Evolutionary conservation across 2,797 vertebrate species (phyloP).

Genomic region (Macroramphosus scolopax): DNA sequence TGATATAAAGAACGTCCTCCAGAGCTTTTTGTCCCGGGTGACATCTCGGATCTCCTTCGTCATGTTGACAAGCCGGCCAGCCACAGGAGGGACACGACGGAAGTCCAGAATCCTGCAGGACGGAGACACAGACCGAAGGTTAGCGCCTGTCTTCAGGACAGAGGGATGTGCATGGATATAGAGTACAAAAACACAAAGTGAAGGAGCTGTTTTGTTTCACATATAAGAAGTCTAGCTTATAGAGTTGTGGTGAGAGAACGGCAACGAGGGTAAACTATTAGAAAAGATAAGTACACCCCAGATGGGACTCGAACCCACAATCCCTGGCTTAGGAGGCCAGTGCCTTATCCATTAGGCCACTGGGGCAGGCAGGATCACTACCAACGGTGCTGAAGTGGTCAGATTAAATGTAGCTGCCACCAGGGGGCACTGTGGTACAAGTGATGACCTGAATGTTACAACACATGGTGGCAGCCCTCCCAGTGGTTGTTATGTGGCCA

Average conservation of each 20-base stretch:
- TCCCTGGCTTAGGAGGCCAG: conserved; percentile 71
- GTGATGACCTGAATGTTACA: not conserved
- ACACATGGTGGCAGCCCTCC: conserved; percentile 21
- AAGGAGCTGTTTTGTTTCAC: too few species aligned
- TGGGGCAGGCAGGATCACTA: conserved; percentile 10
- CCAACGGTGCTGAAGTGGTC: too few species aligned
- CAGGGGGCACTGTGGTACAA: conserved; percentile 59
- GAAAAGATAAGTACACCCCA: conserved; percentile 40
- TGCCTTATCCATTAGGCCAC: conserved; percentile 73
- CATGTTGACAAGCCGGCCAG: conserved; percentile 94
- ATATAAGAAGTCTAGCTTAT: too few species aligned
- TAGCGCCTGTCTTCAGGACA: too few species aligned
- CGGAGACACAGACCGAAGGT: conserved; percentile 7
- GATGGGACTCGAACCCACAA: conserved; percentile 73
- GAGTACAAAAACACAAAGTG: too few species aligned
- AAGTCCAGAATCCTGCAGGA: conserved; percentile 90
- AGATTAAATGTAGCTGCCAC: too few species aligned
- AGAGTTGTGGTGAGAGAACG: too few species aligned
- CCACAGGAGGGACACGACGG: conserved; percentile 91
- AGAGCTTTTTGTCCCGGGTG: conserved; percentile 94
- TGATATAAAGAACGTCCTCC: conserved; percentile 97
- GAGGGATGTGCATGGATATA: too few species aligned
- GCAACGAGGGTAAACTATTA: too few species aligned
- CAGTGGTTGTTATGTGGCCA: conserved; percentile 25
- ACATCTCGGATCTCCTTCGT: conserved; percentile 94